Evolutionary conservation across 2,888 invertebrate genomes (phyloP).

Genomic region (Latheticus oryzae): DNA sequence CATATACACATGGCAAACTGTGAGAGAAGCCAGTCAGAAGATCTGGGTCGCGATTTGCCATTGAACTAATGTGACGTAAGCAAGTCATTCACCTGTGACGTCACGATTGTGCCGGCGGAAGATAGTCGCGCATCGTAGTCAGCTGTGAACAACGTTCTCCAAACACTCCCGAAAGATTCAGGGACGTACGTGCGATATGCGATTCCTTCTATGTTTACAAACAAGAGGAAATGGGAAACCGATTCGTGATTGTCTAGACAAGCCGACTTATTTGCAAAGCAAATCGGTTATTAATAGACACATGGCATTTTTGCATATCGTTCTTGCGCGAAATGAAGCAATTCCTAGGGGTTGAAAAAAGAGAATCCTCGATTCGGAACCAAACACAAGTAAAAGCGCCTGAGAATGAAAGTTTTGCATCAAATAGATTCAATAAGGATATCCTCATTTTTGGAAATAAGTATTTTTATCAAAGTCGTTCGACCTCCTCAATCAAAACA

Average conservation of each 20-base stretch:
- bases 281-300: constrained; percentile 6
- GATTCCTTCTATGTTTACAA: constrained; percentile 29
- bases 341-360: neutral
- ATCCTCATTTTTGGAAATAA: no score
- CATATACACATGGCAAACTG: constrained; percentile 5
- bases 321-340: neutral
- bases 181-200: constrained; percentile 35
- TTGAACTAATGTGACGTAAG: constrained; percentile 66
- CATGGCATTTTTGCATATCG: neutral
- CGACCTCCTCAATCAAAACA: no score
- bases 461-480: no score
- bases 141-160: constrained; percentile 51
- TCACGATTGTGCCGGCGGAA: constrained; percentile 63
- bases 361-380: no score
- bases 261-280: constrained; percentile 24
- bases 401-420: no score
- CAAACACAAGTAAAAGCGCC: no score
- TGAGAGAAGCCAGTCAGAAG: constrained; percentile 46
- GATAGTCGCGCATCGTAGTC: constrained; percentile 59
- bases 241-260: constrained; percentile 23
- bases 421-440: no score
- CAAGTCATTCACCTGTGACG: constrained; percentile 67
- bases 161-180: constrained; percentile 40
- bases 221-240: constrained; percentile 13
- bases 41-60: constrained; percentile 68